Percentiles rank a stretch among this genome's conserved stretches.
phyloP scores from a whole-genome alignment of 2,797 vertebrate species.

The Notolabrus celidotus region DNA sequence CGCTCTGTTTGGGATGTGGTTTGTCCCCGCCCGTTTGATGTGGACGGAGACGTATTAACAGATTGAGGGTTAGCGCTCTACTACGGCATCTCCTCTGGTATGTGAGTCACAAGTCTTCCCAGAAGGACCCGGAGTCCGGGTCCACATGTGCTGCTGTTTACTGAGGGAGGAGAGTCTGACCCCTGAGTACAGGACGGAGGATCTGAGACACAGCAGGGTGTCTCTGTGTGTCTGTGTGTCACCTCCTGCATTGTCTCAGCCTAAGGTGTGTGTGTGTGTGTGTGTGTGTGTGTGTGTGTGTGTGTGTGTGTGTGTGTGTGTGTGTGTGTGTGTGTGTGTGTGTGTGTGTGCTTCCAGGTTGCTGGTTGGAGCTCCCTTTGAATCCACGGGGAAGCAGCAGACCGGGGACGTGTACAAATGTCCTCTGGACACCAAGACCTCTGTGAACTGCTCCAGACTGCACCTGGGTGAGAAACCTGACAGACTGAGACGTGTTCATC shows the following conservation, averaged over 20 bases:
- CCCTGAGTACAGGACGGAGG: neutral
- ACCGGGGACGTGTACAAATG: constrained; percentile 92
- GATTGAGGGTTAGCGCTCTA: constrained; percentile 17
- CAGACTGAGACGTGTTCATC: neutral
- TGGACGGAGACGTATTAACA: constrained; percentile 50
- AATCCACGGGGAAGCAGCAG: constrained; percentile 88
- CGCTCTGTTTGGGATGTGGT: constrained; percentile 52
- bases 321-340: constrained; percentile 19
- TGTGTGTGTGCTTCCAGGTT: constrained; percentile 81
- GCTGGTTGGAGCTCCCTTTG: constrained; percentile 91
- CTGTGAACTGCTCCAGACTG: constrained; percentile 84
- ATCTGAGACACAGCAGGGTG: neutral
- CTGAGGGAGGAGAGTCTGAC: neutral
- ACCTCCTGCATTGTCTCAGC: neutral
- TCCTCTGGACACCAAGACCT: constrained; percentile 75
- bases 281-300: constrained; percentile 16
- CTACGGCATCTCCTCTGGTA: constrained; percentile 38
- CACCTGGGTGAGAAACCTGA: constrained; percentile 69
- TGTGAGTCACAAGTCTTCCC: constrained; percentile 67
- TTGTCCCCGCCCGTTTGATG: constrained; percentile 58
- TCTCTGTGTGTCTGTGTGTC: neutral
- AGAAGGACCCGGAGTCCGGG: constrained; percentile 41
- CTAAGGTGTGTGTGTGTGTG: neutral
- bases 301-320: constrained; percentile 12
- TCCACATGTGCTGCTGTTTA: constrained; percentile 53